These are phyloP conservation scores for Pantherophis vulpinus DNA, from an alignment of 2,797 vertebrate species.

Conservation along the genomic window DNA sequence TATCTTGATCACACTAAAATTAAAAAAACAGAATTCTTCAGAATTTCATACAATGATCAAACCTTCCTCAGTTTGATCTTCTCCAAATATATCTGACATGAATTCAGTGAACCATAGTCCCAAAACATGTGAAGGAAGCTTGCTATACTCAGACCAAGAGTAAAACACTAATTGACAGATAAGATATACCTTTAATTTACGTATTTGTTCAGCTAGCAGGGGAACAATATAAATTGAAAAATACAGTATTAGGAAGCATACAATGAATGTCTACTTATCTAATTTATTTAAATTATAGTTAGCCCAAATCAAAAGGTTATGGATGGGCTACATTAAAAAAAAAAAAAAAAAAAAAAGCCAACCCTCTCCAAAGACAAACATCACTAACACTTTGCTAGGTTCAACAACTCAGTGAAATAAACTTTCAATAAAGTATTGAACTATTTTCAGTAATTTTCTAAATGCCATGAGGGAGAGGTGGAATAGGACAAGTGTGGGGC, in stretches of 20 bases:
- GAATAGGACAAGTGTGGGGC: background rate
- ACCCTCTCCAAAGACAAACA: background rate
- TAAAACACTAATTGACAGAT: background rate
- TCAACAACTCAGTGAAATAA: background rate
- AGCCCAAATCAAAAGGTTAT: background rate
- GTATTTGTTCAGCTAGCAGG: background rate
- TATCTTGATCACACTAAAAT: slow-evolving; percentile 86
- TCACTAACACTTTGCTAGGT: background rate
- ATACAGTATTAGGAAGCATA: background rate
- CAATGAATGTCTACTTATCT: background rate
- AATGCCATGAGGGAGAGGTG: background rate
- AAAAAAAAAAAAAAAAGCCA: background rate
- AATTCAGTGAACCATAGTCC: background rate
- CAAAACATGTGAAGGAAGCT: background rate
- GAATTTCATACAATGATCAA: background rate
- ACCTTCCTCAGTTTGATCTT: background rate
- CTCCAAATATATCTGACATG: background rate
- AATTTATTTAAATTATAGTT: background rate
- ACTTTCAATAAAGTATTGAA: background rate
- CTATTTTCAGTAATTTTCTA: background rate
- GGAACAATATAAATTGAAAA: background rate
- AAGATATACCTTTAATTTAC: background rate
- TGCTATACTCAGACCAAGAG: background rate
- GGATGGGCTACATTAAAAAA: background rate
- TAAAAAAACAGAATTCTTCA: slow-evolving; percentile 23